Evolutionary conservation across 2,888 invertebrate species (phyloP).

Genomic region (Octonoba sinensis): DNA sequence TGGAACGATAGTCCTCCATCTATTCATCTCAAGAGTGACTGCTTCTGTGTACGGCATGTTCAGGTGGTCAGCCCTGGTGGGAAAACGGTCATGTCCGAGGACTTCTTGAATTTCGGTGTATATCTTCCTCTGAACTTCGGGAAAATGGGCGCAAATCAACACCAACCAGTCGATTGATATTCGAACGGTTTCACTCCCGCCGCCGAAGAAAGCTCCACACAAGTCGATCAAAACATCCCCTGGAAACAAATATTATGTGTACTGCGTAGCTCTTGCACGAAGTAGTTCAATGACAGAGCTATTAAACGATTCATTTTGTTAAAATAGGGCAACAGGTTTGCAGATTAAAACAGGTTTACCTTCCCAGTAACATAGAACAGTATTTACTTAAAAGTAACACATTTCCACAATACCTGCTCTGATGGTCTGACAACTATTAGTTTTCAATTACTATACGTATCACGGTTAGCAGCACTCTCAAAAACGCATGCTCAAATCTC

Average conservation of each 20-base stretch:
- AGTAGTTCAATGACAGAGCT: no score
- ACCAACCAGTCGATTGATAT: not conserved
- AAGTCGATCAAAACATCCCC: constrained; percentile 1
- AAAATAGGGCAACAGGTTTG: no score
- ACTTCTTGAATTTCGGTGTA: not conserved
- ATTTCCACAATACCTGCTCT: no score
- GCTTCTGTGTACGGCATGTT: constrained; percentile 5
- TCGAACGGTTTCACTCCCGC: not conserved
- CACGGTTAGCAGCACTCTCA: no score
- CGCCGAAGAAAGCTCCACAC: not conserved
- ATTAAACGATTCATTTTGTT: no score
- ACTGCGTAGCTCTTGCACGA: no score
- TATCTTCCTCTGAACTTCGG: not conserved
- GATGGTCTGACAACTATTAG: no score
- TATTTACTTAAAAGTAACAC: no score
- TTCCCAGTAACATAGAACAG: no score
- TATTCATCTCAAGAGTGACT: not conserved
- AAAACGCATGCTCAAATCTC: no score
- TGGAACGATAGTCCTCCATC: not conserved
- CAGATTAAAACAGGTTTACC: no score
- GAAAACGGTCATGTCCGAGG: not conserved
- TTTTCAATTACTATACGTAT: no score
- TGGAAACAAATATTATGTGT: not conserved
- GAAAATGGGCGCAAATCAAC: not conserved
- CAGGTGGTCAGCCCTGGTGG: not conserved